A percentile compares a stretch with the other conserved stretches of the same genome.
Evolutionary conservation across 2,888 invertebrate species (phyloP).

Genomic region (Xylophagus ater): DNA sequence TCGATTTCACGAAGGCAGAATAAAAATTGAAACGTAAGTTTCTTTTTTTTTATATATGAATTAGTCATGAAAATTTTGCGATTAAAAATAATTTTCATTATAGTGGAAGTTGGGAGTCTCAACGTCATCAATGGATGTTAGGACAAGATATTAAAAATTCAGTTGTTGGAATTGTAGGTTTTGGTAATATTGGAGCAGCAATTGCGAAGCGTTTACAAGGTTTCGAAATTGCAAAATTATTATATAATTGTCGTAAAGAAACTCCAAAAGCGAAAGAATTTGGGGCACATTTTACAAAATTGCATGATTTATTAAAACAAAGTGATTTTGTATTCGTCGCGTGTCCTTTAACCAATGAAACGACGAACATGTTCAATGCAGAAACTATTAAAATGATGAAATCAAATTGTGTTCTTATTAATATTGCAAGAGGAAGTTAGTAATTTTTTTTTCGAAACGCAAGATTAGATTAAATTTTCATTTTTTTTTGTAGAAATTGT

Average conservation of each 20-base stretch:
- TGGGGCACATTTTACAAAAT: conserved; percentile 46
- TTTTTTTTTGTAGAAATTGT: conserved; percentile 44
- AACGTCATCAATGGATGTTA: conserved; percentile 58
- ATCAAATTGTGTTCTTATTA: conserved; percentile 52
- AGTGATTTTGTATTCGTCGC: conserved; percentile 58
- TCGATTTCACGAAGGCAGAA: conserved; percentile 57
- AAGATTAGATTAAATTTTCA: not conserved
- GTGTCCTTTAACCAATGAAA: conserved; percentile 50
- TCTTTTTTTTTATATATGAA: not conserved
- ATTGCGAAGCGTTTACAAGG: conserved; percentile 54
- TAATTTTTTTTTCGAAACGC: conserved; percentile 7
- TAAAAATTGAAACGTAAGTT: conserved; percentile 39
- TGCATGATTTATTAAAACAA: conserved; percentile 46
- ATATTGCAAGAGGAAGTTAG: conserved; percentile 48
- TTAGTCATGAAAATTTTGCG: not conserved
- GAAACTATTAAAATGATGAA: conserved; percentile 56
- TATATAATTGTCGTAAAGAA: conserved; percentile 58
- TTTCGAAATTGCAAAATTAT: conserved; percentile 53
- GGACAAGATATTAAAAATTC: conserved; percentile 61
- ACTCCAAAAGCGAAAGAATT: conserved; percentile 48
- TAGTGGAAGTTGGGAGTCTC: conserved; percentile 44
- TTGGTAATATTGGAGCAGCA: conserved; percentile 63
- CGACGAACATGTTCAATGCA: conserved; percentile 49
- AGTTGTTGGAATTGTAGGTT: conserved; percentile 64
- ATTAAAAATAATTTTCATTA: too few relatives aligned